Evolutionary conservation across 2,113 vertebrate species (phyloP), one percentile per base, ranked within the genome.

Genomic region (Amphilophus citrinellus): DNA sequence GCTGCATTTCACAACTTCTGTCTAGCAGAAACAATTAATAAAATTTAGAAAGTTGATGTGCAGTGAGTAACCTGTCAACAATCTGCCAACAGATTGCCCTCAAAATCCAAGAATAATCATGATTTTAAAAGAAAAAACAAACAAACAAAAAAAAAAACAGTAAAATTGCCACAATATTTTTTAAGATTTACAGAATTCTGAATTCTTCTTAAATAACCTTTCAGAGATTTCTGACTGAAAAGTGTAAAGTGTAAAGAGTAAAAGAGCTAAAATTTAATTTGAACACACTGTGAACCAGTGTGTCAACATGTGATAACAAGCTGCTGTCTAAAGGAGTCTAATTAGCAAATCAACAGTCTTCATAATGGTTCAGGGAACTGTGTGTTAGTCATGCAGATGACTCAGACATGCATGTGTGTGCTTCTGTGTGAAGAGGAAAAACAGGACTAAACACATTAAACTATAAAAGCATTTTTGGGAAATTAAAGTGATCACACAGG

Each of bases 361-460:
- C n/a, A 44, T n/a, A 65, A 57, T 32, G 59, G 37, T 65, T 47
- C 80, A 39, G n/a, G 37, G 59, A 61, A 58, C 5, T 7, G 22
- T 35, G 39, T 2, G 71, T 63, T 30, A 20, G 39, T 80, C 59
- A 71, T 17, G 75, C 14, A 78, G 57, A 82, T 82, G 61, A 68
- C 73, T 77, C 57, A 56, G 9, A 61, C 37, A 62, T 35, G 22
- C 32, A 7, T 63, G 35, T 58, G 14, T 30, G 61, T 68, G 27
- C 22, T 15, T 37, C 14, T 65, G 80, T 24, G 4, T 50, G 18
- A 50, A 44, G 27, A 22, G 13, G 44, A 9, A 50, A 78, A 61
- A 78, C 10, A 71, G 24, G 10, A 71, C 6, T 73, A 32, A 73
- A n/a, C 14, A n/a, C 17, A 73, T 53, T 9, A 0, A 35, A n/a